A percentile compares a stretch with the other conserved stretches of the same genome.
Evolutionary conservation across 1,140 invertebrate species (phyloP).

Genomic region (Trachymyrmex septentrionalis): DNA sequence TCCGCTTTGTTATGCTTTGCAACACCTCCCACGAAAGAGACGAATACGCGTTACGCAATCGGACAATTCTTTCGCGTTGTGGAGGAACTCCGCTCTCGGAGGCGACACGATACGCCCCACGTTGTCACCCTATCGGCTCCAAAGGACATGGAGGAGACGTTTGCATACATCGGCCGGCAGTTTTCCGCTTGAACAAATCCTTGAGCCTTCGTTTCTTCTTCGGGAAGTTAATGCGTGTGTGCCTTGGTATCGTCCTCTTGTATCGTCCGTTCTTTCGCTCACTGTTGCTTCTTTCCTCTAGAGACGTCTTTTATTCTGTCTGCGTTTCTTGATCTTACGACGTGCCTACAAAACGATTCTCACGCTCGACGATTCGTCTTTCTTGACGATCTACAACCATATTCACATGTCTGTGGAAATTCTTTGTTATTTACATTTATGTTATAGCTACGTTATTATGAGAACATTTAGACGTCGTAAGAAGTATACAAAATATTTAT

Average conservation of each 20-base stretch:
- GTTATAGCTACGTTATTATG: neutral
- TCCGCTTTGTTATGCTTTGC: conserved; percentile 27
- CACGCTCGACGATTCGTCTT: conserved; percentile 20
- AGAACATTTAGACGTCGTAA: neutral
- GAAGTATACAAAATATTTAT: conserved; percentile 8
- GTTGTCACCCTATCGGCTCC: conserved; percentile 86
- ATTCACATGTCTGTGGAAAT: neutral
- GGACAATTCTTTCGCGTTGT: conserved; percentile 81
- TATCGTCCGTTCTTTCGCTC: conserved; percentile 53
- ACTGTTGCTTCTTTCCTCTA: neutral
- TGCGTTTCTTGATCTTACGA: conserved; percentile 68
- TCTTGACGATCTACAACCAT: neutral
- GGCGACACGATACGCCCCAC: conserved; percentile 81
- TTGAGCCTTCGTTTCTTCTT: conserved; percentile 66
- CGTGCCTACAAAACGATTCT: conserved; percentile 69
- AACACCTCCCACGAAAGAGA: neutral
- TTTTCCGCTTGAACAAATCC: conserved; percentile 86
- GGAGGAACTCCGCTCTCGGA: conserved; percentile 26
- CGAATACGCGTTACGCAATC: neutral
- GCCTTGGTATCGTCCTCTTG: conserved; percentile 45
- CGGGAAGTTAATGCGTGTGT: conserved; percentile 64
- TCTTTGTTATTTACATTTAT: neutral
- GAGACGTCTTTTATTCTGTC: conserved; percentile 46
- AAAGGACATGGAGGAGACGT: conserved; percentile 82
- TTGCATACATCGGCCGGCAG: conserved; percentile 86